Conservation (phyloP, 2,888 invertebrate species). For the Caenorhabditis auriculariae region DNA sequence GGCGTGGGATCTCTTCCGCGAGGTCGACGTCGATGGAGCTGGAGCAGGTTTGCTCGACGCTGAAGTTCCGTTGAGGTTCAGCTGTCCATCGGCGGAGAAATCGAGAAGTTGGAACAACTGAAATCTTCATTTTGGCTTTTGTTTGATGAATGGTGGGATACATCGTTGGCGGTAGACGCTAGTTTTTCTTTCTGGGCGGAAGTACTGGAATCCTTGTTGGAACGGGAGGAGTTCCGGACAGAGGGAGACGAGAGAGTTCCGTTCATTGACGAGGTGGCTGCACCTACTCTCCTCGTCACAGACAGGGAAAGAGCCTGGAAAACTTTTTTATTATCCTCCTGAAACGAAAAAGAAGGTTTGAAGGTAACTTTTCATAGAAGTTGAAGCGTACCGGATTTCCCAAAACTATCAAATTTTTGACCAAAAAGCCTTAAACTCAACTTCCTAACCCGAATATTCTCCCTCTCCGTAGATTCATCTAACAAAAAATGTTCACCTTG, state of each 20-base stretch:
- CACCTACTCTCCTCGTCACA: conserved; percentile 13
- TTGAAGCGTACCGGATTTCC: no score
- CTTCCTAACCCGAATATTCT: no score
- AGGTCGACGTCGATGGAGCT: conserved; percentile 3
- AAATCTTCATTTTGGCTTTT: conserved; percentile 1
- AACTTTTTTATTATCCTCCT: no score
- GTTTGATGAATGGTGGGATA: neutral
- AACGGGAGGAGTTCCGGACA: conserved; percentile 20
- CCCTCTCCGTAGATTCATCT: no score
- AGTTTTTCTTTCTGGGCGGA: conserved; percentile 6
- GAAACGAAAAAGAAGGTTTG: no score
- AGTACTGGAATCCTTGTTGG: conserved; percentile 5
- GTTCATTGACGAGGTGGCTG: neutral
- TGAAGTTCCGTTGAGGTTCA: conserved; percentile 1
- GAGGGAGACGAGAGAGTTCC: conserved; percentile 7
- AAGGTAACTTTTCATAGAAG: no score
- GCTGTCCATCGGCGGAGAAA: conserved; percentile 2
- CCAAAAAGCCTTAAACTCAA: no score
- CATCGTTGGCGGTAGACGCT: neutral
- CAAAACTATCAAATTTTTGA: no score
- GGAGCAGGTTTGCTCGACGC: neutral
- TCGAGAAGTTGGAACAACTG: conserved; percentile 21
- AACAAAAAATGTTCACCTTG: conserved; percentile 33
- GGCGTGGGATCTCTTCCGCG: conserved; percentile 22
- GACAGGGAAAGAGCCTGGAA: conserved; percentile 20